phyloP scores from a whole-genome alignment of 2,113 vertebrate genomes.

The Myxocyprinus asiaticus region DNA sequence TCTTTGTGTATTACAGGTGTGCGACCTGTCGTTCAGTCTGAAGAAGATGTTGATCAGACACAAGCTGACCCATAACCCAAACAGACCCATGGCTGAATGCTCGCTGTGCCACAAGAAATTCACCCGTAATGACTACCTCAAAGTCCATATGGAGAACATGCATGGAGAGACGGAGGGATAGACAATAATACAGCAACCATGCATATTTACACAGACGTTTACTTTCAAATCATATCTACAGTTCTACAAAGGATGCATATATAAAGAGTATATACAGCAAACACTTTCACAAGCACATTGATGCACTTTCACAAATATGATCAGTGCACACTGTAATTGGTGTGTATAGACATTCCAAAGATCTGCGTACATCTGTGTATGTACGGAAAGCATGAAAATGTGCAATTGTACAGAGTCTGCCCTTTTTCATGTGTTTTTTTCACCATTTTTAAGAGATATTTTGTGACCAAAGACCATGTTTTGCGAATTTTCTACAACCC shows the following conservation, averaged over 20 bases:
- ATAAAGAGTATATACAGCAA: not conserved
- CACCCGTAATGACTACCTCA: constrained; percentile 99
- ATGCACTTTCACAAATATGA: not conserved
- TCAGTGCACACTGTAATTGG: no score
- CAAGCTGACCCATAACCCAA: constrained; percentile 97
- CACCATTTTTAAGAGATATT: no score
- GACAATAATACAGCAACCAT: not conserved
- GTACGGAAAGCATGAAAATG: not conserved
- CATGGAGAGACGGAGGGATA: constrained; percentile 92
- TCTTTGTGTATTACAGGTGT: constrained; percentile 78
- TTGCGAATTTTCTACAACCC: not conserved
- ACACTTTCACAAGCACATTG: not conserved
- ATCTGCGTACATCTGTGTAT: not conserved
- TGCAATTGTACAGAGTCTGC: constrained; percentile 24
- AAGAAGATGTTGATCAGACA: constrained; percentile 99
- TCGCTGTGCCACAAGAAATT: constrained; percentile 99
- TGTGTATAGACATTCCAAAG: no score
- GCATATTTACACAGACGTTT: no score
- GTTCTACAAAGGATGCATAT: not conserved
- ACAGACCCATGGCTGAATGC: constrained; percentile 97
- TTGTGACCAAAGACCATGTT: constrained; percentile 5
- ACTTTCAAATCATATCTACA: constrained; percentile 1
- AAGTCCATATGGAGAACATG: constrained; percentile 98
- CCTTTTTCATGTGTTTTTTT: not conserved
- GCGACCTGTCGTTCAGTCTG: constrained; percentile 96